Percentiles rank a stretch among this genome's conserved stretches.
Evolutionary conservation across 2,797 vertebrate species (phyloP).

Genomic region (Danio tinwini): DNA sequence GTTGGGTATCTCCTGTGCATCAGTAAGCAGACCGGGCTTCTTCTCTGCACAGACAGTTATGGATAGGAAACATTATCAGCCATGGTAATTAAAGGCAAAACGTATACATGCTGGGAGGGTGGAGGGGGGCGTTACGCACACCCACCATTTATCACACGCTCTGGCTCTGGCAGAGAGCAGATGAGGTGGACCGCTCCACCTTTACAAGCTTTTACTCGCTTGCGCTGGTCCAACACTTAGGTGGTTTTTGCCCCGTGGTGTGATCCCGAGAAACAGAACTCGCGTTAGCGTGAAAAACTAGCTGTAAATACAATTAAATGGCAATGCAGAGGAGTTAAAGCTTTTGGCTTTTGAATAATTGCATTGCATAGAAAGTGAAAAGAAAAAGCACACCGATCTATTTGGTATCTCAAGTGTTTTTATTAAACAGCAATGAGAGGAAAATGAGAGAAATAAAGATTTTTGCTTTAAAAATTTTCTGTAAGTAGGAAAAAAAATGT

Average conservation of each 20-base stretch:
- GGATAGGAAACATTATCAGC: slow-evolving; percentile 88
- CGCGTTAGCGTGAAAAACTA: slow-evolving; percentile 35
- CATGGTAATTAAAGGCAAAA: slow-evolving; percentile 90
- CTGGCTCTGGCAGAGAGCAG: slow-evolving; percentile 75
- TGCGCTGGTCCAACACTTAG: slow-evolving; percentile 53
- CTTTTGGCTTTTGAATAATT: slow-evolving; percentile 24
- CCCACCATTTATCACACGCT: slow-evolving; percentile 86
- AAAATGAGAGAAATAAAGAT: background rate
- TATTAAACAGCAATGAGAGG: background rate
- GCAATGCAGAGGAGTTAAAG: slow-evolving; percentile 7
- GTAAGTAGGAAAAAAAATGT: background rate
- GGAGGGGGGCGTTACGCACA: slow-evolving; percentile 74
- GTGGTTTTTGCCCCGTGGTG: slow-evolving; percentile 31
- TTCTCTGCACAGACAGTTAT: slow-evolving; percentile 82
- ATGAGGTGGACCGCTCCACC: slow-evolving; percentile 72
- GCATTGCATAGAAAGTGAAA: background rate
- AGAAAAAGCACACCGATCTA: background rate
- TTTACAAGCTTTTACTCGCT: slow-evolving; percentile 64
- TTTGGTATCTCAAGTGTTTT: slow-evolving; percentile 15
- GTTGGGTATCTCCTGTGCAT: slow-evolving; percentile 80
- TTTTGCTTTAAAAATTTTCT: background rate
- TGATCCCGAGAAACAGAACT: slow-evolving; percentile 28
- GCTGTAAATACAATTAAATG: slow-evolving; percentile 26
- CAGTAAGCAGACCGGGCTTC: slow-evolving; percentile 88
- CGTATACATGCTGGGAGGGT: slow-evolving; percentile 84